Percentiles rank a stretch among this genome's conserved stretches.
phyloP scores from a whole-genome alignment of 2,888 invertebrate genomes.

The Hypercompe scribonia region DNA sequence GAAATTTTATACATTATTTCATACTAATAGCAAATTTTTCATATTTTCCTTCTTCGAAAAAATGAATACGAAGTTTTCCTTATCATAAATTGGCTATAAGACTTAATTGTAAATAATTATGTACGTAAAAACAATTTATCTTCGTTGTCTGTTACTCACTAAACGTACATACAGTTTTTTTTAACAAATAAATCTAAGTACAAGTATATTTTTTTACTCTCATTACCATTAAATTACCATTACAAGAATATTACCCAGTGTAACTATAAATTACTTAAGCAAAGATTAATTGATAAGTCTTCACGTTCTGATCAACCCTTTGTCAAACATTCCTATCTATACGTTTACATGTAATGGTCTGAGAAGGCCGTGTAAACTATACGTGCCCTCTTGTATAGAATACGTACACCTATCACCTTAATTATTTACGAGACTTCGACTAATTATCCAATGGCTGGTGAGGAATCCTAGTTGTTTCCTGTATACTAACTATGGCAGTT shows the following conservation, averaged over 20 bases:
- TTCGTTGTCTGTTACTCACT: background rate
- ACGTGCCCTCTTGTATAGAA: conserved; percentile 69
- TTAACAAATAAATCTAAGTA: background rate
- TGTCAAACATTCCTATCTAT: conserved; percentile 56
- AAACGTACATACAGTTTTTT: background rate
- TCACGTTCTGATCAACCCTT: conserved; percentile 50
- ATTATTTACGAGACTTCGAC: conserved; percentile 63
- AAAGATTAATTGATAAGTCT: background rate
- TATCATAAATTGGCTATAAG: background rate
- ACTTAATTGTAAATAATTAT: background rate
- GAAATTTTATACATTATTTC: background rate
- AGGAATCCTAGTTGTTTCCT: conserved; percentile 51
- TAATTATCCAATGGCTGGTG: conserved; percentile 68
- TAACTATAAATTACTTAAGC: background rate
- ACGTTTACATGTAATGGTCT: conserved; percentile 73
- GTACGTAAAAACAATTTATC: conserved; percentile 3
- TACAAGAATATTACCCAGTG: background rate
- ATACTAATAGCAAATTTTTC: too few relatives aligned
- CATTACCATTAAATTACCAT: conserved; percentile 3
- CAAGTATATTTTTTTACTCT: background rate
- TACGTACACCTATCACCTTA: conserved; percentile 66
- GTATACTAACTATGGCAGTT: conserved; percentile 23
- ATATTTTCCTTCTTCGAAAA: too few relatives aligned
- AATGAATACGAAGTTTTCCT: too few relatives aligned
- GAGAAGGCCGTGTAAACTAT: conserved; percentile 81